Base-by-base conservation (phyloP, 2,888 invertebrate genomes). In the Bellardia pandia region DNA sequence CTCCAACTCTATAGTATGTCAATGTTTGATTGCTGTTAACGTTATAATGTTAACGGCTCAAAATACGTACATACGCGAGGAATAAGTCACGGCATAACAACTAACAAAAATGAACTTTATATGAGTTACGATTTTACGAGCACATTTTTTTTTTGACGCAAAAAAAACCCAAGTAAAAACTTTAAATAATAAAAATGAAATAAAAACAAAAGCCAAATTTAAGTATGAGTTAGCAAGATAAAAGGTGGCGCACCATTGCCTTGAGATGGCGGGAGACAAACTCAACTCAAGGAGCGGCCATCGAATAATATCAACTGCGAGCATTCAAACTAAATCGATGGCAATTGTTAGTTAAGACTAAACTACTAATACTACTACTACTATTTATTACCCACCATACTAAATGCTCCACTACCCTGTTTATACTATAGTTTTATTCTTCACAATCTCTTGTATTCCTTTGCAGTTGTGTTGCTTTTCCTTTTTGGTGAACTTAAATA, bases 71-170 rank as follows among this genome's bases (percentile, higher is more conserved):
- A 11, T 45, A 45, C 11, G 45, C 60, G 37, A 80, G 37, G 75
- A 75, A 88, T 88, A 89, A 89, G 88, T 89, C 89, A 88, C 86
- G 86, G 82, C 85, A 85, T 85, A 88, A 78, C 71, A 76, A 80
- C 83, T 72, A 80, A 82, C 77, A 82, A 87, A 85, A 58, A 77
- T 58, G 42, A 85, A 82, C 85, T 89, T 89, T 89, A 89, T 89
- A 89, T 89, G 89, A 89, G 89, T 89, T 89, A 88, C 88, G 86
- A 86, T 86, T 88, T 87, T 87, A 87, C 85, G 87, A 87, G 84
- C 66, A 56, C 64, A 37, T 69, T 83, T 79, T 42, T 71, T 71
- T 45, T 62, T 83, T 79, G 3, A 9, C 45, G 60, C 23, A 33
- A 33, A 1, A 33, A 33, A 33, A 37, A 5, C 37, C 5, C 11